These are phyloP conservation scores for Tragelaphus strepsiceros DNA, from an alignment of 2,113 vertebrate genomes.

Conservation along the genomic window DNA sequence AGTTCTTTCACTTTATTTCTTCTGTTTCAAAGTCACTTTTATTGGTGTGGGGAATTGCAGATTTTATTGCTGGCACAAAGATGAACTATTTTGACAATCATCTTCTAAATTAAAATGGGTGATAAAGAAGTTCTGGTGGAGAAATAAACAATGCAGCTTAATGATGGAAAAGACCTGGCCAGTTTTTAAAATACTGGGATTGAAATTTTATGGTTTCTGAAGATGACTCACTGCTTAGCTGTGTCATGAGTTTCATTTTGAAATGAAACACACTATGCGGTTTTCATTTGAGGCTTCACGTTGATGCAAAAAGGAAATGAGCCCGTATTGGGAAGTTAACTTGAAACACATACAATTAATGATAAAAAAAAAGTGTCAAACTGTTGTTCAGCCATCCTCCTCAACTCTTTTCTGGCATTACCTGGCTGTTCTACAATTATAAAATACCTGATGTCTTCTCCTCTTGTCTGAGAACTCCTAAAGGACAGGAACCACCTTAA, in stretches of 20 bases:
- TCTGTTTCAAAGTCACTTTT: not conserved
- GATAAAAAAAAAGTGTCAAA: conserved; percentile 13
- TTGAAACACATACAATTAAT: conserved; percentile 52
- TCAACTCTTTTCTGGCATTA: not conserved
- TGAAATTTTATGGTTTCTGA: conserved; percentile 57
- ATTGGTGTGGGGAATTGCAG: not conserved
- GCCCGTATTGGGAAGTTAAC: conserved; percentile 42
- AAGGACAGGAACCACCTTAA: not conserved
- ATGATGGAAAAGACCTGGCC: conserved; percentile 17
- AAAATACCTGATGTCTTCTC: not conserved
- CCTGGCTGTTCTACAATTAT: not conserved
- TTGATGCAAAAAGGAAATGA: conserved; percentile 63
- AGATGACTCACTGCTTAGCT: conserved; percentile 23
- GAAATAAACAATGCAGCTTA: not conserved
- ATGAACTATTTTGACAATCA: not conserved
- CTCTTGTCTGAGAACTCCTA: not conserved
- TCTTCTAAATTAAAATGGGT: not conserved
- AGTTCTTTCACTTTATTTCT: not conserved
- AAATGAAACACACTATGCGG: not conserved
- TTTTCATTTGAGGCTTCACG: conserved; percentile 44
- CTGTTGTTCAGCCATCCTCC: not conserved
- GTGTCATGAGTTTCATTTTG: conserved; percentile 52
- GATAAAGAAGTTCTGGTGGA: not conserved
- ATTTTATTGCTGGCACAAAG: conserved; percentile 23
- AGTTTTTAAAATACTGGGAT: conserved; percentile 38